phyloP scores from a whole-genome alignment of 2,888 invertebrate genomes.

The Volucella inanis region DNA sequence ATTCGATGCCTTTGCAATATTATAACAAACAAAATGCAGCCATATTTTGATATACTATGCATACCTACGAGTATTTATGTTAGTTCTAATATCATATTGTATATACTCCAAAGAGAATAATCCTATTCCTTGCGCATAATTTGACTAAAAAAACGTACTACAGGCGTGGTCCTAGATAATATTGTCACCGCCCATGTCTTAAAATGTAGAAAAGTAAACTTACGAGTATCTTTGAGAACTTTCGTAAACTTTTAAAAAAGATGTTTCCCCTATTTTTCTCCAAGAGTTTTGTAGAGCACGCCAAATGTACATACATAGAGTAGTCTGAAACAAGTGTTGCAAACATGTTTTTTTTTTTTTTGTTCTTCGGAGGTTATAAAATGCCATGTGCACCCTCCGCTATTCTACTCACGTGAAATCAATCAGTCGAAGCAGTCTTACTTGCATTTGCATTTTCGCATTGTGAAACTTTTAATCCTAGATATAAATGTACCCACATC shows the following conservation, averaged over 20 bases:
- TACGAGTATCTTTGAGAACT: slow-evolving; percentile 69
- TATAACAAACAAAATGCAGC: too few species aligned
- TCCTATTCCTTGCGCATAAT: slow-evolving; percentile 55
- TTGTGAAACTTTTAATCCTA: slow-evolving; percentile 67
- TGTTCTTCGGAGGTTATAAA: slow-evolving; percentile 36
- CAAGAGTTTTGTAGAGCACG: not conserved
- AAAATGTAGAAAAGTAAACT: slow-evolving; percentile 63
- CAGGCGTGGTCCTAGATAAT: slow-evolving; percentile 63
- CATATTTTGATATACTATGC: too few species aligned
- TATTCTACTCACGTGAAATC: slow-evolving; percentile 53
- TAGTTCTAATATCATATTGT: not conserved
- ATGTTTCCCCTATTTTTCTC: slow-evolving; percentile 29
- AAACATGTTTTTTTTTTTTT: not conserved
- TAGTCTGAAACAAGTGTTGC: not conserved
- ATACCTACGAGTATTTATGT: too few species aligned
- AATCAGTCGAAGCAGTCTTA: slow-evolving; percentile 55
- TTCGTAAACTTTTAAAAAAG: slow-evolving; percentile 70
- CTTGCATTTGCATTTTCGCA: slow-evolving; percentile 51
- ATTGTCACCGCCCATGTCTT: slow-evolving; percentile 67
- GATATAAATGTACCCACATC: slow-evolving; percentile 48
- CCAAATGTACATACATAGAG: not conserved
- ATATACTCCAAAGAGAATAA: not conserved
- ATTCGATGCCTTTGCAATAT: too few species aligned
- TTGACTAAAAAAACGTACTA: slow-evolving; percentile 42
- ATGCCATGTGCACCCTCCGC: slow-evolving; percentile 37